phyloP scores from a whole-genome alignment of 1,140 invertebrate species.

The Mya arenaria region DNA sequence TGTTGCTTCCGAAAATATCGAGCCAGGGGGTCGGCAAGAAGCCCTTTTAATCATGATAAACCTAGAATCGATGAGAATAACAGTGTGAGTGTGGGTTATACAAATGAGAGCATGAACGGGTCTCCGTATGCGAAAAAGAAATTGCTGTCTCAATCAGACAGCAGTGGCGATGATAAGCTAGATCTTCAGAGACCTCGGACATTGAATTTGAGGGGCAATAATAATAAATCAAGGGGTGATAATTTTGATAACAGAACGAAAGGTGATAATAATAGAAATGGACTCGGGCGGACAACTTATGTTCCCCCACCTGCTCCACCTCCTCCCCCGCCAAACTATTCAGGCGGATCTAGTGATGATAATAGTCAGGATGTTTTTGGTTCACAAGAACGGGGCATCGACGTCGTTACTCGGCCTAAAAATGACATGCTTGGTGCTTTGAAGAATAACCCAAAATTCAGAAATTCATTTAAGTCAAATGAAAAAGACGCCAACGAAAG shows the following conservation, averaged over 20 bases:
- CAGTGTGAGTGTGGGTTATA: slow-evolving; percentile 49
- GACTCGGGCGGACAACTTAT: not conserved
- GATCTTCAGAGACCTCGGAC: not conserved
- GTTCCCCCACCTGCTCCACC: slow-evolving; percentile 2
- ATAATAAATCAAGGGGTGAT: not conserved
- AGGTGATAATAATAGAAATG: not conserved
- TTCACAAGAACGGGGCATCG: slow-evolving; percentile 2
- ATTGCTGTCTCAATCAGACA: slow-evolving; percentile 40
- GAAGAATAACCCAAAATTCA: slow-evolving; percentile 60
- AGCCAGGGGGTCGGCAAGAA: not conserved
- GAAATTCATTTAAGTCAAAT: slow-evolving; percentile 57
- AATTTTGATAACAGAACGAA: too few relatives aligned
- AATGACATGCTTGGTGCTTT: slow-evolving; percentile 60
- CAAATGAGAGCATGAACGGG: slow-evolving; percentile 39
- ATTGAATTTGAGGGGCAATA: not conserved
- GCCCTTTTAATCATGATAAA: slow-evolving; percentile 15
- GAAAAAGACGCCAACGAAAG: slow-evolving; percentile 64
- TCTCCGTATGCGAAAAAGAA: slow-evolving; percentile 56
- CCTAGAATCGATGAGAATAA: slow-evolving; percentile 43
- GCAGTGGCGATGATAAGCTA: slow-evolving; percentile 38
- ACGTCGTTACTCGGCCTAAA: slow-evolving; percentile 23
- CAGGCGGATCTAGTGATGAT: not conserved
- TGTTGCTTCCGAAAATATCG: slow-evolving; percentile 63
- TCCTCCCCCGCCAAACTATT: not conserved
- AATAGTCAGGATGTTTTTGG: not conserved